Conservation (phyloP, 2,113 vertebrate genomes). For the Otocyon megalotis region DNA sequence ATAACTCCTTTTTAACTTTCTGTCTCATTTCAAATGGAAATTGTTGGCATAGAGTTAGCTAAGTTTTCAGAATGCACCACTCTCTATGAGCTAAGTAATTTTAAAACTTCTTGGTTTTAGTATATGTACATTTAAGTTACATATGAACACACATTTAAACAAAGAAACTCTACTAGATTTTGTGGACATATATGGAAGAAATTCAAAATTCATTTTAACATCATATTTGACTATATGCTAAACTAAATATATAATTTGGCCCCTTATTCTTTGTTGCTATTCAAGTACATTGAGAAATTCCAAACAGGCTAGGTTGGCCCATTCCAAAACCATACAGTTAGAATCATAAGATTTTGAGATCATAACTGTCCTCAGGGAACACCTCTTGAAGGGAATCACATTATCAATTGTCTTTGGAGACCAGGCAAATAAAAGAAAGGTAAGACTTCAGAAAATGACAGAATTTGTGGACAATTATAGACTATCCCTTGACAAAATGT, state of each 20-base stretch:
- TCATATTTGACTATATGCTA: not conserved
- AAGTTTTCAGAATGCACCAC: not conserved
- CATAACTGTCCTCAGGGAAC: not conserved
- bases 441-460: not conserved
- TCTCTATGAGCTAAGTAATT: not conserved
- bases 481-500: not conserved
- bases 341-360: not conserved
- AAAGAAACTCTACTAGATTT: not conserved
- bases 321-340: not conserved
- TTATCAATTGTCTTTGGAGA: not conserved
- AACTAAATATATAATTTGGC: not conserved
- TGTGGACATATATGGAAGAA: not conserved
- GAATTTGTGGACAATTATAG: not conserved
- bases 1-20: not conserved
- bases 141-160: not conserved
- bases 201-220: not conserved
- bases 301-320: not conserved
- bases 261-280: not conserved
- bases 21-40: not conserved
- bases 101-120: slow-evolving; percentile 3
- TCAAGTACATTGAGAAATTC: not conserved
- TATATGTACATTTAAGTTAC: not conserved
- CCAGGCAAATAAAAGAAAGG: not conserved
- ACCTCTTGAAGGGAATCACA: not conserved
- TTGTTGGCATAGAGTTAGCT: not conserved